phyloP scores from a whole-genome alignment of 2,888 invertebrate genomes.

The Parnassius orleans region DNA sequence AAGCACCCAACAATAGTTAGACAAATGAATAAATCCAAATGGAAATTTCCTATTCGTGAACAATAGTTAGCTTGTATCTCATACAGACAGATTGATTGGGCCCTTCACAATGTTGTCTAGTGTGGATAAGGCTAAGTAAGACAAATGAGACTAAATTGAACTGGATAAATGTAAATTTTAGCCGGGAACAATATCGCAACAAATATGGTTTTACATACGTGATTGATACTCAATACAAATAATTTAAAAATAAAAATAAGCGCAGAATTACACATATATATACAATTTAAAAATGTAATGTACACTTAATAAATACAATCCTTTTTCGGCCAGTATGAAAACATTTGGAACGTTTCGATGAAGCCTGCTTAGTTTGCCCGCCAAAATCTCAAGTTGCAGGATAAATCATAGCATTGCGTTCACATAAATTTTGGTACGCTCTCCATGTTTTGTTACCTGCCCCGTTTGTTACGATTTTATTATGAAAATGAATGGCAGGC shows the following conservation, averaged over 20 bases:
- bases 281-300: too few relatives aligned
- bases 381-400: conserved; percentile 59
- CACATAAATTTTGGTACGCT: conserved; percentile 72
- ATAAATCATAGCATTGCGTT: conserved; percentile 69
- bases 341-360: neutral
- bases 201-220: too few relatives aligned
- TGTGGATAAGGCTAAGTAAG: conserved; percentile 50
- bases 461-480: conserved; percentile 80
- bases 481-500: conserved; percentile 80
- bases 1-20: conserved; percentile 71
- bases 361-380: neutral
- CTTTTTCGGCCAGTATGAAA: neutral
- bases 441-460: conserved; percentile 80
- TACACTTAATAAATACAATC: too few relatives aligned
- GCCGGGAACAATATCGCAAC: neutral
- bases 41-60: conserved; percentile 79
- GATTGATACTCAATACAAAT: too few relatives aligned
- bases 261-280: too few relatives aligned
- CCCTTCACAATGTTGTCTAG: conserved; percentile 53
- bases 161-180: conserved; percentile 28
- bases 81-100: conserved; percentile 79
- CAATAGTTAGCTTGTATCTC: conserved; percentile 80
- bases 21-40: conserved; percentile 81
- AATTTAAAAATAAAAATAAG: too few relatives aligned
- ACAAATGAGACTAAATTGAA: conserved; percentile 20